Percentiles rank a stretch among this genome's conserved stretches.
These are phyloP conservation scores for Cervus canadensis DNA, from an alignment of 2,113 vertebrate genomes.

Conservation along the genomic window DNA sequence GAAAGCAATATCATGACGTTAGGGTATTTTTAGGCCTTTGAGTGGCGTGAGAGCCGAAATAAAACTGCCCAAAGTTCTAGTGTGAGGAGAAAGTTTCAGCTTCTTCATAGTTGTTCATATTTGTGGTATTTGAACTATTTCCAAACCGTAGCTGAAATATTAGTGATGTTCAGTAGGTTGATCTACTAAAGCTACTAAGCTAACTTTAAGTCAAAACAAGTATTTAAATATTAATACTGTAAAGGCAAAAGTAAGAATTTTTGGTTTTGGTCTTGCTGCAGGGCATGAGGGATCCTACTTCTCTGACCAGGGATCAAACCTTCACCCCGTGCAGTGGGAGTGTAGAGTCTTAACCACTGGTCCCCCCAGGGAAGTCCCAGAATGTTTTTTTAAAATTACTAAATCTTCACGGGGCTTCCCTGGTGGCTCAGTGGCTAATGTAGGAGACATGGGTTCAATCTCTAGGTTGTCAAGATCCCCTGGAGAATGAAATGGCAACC, in stretches of 20 bases:
- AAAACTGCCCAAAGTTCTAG: neutral
- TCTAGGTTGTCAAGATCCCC: neutral
- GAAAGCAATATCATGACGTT: neutral
- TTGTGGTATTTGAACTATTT: neutral
- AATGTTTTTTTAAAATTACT: constrained; percentile 20
- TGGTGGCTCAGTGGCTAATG: neutral
- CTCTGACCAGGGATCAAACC: neutral
- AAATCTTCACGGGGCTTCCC: neutral
- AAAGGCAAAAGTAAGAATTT: neutral
- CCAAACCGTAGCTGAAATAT: constrained; percentile 11
- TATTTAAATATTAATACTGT: neutral
- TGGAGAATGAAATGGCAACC: neutral
- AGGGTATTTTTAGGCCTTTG: neutral
- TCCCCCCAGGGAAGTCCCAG: neutral
- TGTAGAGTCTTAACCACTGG: neutral
- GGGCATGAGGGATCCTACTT: neutral
- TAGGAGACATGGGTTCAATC: neutral
- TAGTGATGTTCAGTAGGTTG: neutral
- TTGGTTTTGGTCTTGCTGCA: neutral
- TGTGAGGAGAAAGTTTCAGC: constrained; percentile 15
- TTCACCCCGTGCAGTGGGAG: neutral
- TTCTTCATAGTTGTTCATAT: neutral
- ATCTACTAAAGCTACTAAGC: neutral
- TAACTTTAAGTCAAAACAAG: neutral
- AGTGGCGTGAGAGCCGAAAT: neutral